Evolutionary conservation across 2,113 vertebrate genomes (phyloP).

Genomic region (Dicerorhinus sumatrensis): DNA sequence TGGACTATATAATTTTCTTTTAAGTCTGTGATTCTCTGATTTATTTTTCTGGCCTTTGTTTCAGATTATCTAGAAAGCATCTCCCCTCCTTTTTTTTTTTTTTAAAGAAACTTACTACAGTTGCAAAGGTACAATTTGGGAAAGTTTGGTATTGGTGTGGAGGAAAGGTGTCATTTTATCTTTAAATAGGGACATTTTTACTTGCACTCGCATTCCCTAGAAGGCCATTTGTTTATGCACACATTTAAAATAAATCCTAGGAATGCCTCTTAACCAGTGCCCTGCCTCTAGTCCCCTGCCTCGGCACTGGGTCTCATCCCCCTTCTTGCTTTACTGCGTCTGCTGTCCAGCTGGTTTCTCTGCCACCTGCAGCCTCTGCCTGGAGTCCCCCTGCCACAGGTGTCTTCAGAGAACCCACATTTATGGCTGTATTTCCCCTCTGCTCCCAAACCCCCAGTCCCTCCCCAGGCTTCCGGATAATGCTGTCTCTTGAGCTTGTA

Average conservation of each 20-base stretch:
- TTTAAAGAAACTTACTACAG: background rate
- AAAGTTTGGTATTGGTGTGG: constrained; percentile 20
- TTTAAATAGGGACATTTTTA: constrained; percentile 16
- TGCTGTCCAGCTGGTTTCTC: background rate
- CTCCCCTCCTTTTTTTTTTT: background rate
- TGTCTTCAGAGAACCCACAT: background rate
- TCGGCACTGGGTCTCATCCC: background rate
- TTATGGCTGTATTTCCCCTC: background rate
- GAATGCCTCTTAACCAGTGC: background rate
- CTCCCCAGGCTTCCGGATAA: background rate
- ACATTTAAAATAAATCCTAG: background rate
- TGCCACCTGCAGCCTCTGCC: background rate
- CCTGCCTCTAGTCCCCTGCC: background rate
- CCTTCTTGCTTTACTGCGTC: background rate
- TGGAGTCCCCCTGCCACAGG: background rate
- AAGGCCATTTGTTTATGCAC: constrained; percentile 21
- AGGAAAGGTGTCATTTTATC: constrained; percentile 13
- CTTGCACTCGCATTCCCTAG: background rate
- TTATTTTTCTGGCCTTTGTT: constrained; percentile 39
- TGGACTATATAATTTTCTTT: constrained; percentile 26
- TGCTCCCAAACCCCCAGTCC: background rate
- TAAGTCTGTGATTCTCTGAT: constrained; percentile 12
- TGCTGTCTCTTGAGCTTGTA: background rate
- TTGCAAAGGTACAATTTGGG: background rate
- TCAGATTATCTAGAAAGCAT: background rate